Evolutionary conservation across 1,140 invertebrate species (phyloP).

Genomic region (Cherax destructor): DNA sequence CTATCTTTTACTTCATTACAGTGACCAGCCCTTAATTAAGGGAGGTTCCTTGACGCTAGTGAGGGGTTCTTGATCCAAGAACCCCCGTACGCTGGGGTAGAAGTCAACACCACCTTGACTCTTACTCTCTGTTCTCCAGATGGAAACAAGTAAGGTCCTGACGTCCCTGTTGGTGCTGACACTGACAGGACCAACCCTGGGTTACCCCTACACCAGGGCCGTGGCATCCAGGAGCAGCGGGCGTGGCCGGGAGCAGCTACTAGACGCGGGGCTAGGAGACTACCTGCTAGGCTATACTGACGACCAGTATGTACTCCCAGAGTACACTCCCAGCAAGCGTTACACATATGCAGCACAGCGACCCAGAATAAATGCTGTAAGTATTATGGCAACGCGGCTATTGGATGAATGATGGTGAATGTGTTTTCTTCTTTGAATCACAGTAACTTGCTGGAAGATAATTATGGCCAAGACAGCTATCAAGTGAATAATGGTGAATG

Average conservation of each 20-base stretch:
- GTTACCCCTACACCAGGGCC: conserved; percentile 45
- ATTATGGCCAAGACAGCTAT: no score
- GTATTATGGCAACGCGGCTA: neutral
- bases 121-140: neutral
- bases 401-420: no score
- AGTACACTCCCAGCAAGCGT: conserved; percentile 9
- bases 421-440: no score
- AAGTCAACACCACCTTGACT: neutral
- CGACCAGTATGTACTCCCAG: conserved; percentile 28
- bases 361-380: conserved; percentile 69
- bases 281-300: conserved; percentile 28
- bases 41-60: no score
- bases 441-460: no score
- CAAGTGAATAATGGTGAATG: no score
- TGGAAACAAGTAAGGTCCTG: conserved; percentile 41
- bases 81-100: neutral
- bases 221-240: conserved; percentile 17
- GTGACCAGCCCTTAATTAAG: no score
- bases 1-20: no score
- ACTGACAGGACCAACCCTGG: conserved; percentile 42
- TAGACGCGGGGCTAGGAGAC: conserved; percentile 24
- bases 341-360: conserved; percentile 37
- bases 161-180: conserved; percentile 48
- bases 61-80: no score
- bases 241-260: conserved; percentile 15